phyloP scores from a whole-genome alignment of 2,888 invertebrate genomes.

The Hirtodrosophila duncani region DNA sequence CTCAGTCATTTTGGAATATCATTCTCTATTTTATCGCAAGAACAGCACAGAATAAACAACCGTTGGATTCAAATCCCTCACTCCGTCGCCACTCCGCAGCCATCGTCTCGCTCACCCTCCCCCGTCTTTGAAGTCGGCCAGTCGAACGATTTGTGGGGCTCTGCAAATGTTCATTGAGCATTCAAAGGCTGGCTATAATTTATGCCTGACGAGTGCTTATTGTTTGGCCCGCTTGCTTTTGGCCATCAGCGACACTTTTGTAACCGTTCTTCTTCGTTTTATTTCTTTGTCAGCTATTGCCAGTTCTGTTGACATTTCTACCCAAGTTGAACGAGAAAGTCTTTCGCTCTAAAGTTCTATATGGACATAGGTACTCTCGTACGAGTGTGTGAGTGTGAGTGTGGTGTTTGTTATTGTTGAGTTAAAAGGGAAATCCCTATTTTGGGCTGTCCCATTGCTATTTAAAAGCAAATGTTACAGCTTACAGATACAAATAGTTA shows the following conservation, averaged over 20 bases:
- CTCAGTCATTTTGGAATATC: slow-evolving; percentile 17
- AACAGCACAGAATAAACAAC: slow-evolving; percentile 19
- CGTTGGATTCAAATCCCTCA: slow-evolving; percentile 1
- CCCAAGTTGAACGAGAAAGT: too few relatives aligned
- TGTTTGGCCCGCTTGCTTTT: slow-evolving; percentile 27
- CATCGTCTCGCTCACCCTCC: too few relatives aligned
- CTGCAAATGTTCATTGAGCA: slow-evolving; percentile 50
- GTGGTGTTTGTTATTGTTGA: slow-evolving; percentile 11
- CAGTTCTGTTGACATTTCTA: slow-evolving; percentile 36
- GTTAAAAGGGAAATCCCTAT: slow-evolving; percentile 70
- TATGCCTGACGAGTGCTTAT: slow-evolving; percentile 51
- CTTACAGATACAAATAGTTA: slow-evolving; percentile 44
- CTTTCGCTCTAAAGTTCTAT: slow-evolving; percentile 22
- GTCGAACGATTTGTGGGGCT: slow-evolving; percentile 1
- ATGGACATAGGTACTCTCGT: background rate
- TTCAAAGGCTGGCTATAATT: slow-evolving; percentile 50
- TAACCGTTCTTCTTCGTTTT: slow-evolving; percentile 6
- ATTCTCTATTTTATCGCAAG: background rate
- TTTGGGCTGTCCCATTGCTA: slow-evolving; percentile 48
- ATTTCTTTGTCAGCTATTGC: slow-evolving; percentile 10
- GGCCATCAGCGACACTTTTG: slow-evolving; percentile 31
- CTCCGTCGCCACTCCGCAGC: slow-evolving; percentile 36
- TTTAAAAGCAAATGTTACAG: slow-evolving; percentile 55
- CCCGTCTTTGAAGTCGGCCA: slow-evolving; percentile 33
- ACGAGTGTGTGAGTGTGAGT: slow-evolving; percentile 3